A percentile compares a stretch with the other conserved stretches of the same genome.
phyloP scores from a whole-genome alignment of 35 echinoderm and acorn worm genomes.

The Apostichopus californicus region DNA sequence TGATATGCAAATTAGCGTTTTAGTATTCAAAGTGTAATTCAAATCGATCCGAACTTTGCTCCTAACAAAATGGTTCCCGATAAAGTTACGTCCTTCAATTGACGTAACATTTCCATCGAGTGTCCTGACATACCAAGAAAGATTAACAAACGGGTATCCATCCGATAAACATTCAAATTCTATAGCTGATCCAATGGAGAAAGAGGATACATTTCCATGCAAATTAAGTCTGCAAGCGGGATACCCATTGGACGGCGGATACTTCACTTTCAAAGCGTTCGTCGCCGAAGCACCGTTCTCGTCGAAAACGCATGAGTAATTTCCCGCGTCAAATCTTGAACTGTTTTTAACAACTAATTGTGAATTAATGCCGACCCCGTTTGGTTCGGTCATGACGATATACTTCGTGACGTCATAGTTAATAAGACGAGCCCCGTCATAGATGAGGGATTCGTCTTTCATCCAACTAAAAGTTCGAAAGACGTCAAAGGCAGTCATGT shows the following conservation, averaged over 20 bases:
- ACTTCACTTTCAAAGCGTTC: neutral
- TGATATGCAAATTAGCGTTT: constrained; percentile 30
- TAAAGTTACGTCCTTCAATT: neutral
- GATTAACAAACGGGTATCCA: constrained; percentile 14
- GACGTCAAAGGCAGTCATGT: neutral
- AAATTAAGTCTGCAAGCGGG: neutral
- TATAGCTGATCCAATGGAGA: neutral
- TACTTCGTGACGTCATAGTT: neutral
- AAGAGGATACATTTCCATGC: neutral
- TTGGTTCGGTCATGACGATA: constrained; percentile 40
- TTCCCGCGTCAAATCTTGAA: constrained; percentile 27
- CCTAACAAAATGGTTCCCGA: neutral
- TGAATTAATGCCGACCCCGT: constrained; percentile 38
- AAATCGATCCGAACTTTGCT: neutral
- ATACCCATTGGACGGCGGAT: constrained; percentile 9
- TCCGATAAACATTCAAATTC: constrained; percentile 32
- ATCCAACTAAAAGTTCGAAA: constrained; percentile 34
- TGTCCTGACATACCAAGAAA: neutral
- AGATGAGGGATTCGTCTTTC: constrained; percentile 8
- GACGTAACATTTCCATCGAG: no score
- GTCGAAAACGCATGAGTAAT: constrained; percentile 36
- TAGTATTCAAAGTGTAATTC: neutral
- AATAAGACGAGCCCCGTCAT: constrained; percentile 6
- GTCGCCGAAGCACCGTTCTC: constrained; percentile 16
- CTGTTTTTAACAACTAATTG: constrained; percentile 11